Conservation (phyloP, 2,797 vertebrate genomes). For the Jordanella pulchra region DNA sequence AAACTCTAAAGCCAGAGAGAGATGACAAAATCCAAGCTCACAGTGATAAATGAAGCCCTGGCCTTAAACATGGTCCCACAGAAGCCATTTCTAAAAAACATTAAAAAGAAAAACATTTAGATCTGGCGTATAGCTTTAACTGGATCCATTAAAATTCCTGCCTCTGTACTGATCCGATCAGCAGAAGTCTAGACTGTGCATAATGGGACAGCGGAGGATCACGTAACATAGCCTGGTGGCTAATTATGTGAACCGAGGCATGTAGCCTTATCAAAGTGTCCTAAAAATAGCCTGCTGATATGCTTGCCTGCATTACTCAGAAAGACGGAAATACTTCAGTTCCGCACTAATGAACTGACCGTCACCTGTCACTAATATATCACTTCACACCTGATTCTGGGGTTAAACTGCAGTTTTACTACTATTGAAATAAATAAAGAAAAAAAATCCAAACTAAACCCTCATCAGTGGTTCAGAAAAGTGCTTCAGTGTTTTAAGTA, state of each 20-base stretch:
- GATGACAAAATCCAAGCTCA: conserved; percentile 34
- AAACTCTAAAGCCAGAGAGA: conserved; percentile 45
- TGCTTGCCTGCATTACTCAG: conserved; percentile 31
- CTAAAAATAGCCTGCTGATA: conserved; percentile 70
- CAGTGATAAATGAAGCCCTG: conserved; percentile 62
- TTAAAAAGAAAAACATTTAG: conserved; percentile 55
- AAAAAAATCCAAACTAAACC: conserved; percentile 3
- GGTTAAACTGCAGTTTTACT: conserved; percentile 11
- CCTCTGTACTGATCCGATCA: conserved; percentile 64
- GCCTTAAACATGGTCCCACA: conserved; percentile 49
- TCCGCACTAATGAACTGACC: conserved; percentile 52
- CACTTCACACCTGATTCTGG: conserved; percentile 35
- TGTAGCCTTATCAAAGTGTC: conserved; percentile 69
- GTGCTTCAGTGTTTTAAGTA: conserved; percentile 4
- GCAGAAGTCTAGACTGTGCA: conserved; percentile 60
- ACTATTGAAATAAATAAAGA: background rate
- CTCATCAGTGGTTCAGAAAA: conserved; percentile 8
- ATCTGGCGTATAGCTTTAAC: conserved; percentile 39
- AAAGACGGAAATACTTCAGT: conserved; percentile 57
- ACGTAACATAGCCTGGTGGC: conserved; percentile 68
- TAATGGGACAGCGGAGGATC: conserved; percentile 64
- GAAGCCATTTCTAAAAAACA: conserved; percentile 58
- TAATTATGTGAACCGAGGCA: conserved; percentile 74
- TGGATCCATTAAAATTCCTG: conserved; percentile 69
- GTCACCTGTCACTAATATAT: conserved; percentile 32